phyloP scores from a whole-genome alignment of 2,888 invertebrate species.

The Platycheirus rosarum region DNA sequence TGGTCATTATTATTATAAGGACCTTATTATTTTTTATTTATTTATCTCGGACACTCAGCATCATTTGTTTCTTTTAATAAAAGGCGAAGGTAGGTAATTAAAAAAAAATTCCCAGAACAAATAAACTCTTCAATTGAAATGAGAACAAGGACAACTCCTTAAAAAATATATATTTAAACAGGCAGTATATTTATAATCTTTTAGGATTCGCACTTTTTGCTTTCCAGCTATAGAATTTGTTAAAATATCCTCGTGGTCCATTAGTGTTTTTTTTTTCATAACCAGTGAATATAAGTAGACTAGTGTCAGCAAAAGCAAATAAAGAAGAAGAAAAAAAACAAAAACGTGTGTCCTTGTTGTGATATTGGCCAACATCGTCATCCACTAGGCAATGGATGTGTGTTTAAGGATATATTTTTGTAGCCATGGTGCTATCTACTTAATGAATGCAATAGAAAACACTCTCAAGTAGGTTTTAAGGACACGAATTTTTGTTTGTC shows the following conservation, averaged over 20 bases:
- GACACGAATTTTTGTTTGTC: slow-evolving; percentile 53
- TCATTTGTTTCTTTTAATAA: no score
- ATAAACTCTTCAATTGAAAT: slow-evolving; percentile 53
- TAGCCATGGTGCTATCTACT: slow-evolving; percentile 50
- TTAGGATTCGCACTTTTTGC: slow-evolving; percentile 43
- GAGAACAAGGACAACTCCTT: slow-evolving; percentile 68
- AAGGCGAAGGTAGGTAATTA: no score
- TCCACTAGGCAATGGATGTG: slow-evolving; percentile 8
- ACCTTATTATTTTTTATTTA: no score
- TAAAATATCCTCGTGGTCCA: slow-evolving; percentile 68
- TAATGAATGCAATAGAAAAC: slow-evolving; percentile 67
- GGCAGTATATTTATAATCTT: slow-evolving; percentile 7
- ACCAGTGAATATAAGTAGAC: slow-evolving; percentile 37
- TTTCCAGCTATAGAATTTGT: slow-evolving; percentile 48
- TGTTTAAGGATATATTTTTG: slow-evolving; percentile 16
- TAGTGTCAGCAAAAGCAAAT: slow-evolving; percentile 11
- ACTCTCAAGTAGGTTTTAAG: slow-evolving; percentile 69
- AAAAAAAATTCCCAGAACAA: slow-evolving; percentile 43
- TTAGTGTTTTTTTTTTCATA: slow-evolving; percentile 51
- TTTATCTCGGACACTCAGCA: no score
- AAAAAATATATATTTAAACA: slow-evolving; percentile 13
- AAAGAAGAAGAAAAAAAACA: neutral
- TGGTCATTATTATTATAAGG: no score
- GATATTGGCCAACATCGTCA: slow-evolving; percentile 71
- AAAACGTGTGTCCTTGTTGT: slow-evolving; percentile 61